These are phyloP conservation scores for Lophura nycthemera DNA, from an alignment of 2,113 vertebrate genomes.

Conservation along the genomic window DNA sequence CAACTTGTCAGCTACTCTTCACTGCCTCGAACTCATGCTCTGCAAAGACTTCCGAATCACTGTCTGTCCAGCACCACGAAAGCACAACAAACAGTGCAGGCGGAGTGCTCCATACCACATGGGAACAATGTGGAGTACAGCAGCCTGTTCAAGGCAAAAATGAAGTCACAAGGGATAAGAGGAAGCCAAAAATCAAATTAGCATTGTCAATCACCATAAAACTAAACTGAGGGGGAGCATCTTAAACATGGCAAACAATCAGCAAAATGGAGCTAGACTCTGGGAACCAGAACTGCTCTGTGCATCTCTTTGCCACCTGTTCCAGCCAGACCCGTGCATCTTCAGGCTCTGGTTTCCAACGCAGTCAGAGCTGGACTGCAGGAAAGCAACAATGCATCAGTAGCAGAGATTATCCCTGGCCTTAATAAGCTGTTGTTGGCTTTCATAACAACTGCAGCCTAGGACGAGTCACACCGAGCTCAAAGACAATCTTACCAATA, in stretches of 20 bases:
- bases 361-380: slow-evolving; percentile 60
- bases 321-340: not conserved
- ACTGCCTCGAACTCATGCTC: not conserved
- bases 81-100: not conserved
- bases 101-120: not conserved
- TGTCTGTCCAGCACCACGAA: not conserved
- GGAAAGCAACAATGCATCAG: slow-evolving; percentile 78
- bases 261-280: slow-evolving; percentile 6
- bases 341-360: slow-evolving; percentile 55
- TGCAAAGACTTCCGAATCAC: not conserved
- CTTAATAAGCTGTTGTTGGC: slow-evolving; percentile 81
- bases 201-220: not conserved
- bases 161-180: not conserved
- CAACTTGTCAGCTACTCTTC: not conserved
- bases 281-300: not conserved
- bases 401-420: slow-evolving; percentile 78
- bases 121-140: not conserved
- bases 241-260: not conserved
- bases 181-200: not conserved
- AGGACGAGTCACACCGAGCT: slow-evolving; percentile 75
- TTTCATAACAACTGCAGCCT: slow-evolving; percentile 79
- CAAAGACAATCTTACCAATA: slow-evolving; percentile 77
- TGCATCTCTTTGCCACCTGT: slow-evolving; percentile 36
- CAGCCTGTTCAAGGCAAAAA: slow-evolving; percentile 17
- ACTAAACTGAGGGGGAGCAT: not conserved